Base-by-base conservation (phyloP, 1,140 invertebrate species). In the Prorops nasuta region DNA sequence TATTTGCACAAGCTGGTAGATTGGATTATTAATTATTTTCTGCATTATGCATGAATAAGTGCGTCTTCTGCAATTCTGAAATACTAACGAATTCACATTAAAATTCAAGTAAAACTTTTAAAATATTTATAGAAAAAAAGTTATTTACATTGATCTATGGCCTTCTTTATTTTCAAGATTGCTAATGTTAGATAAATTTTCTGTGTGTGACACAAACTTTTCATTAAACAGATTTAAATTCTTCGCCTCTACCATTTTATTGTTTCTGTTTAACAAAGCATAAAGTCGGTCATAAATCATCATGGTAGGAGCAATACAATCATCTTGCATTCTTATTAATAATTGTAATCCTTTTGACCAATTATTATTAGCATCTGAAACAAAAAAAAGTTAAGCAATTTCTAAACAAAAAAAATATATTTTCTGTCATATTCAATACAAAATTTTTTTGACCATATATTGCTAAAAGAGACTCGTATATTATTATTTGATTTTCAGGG, bases 321-420 rank as follows among this genome's bases (percentile, higher is more conserved):
- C 89, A 70, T 93, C 90, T 74, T 93, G 90, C 74, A 92, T 84
- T 63, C 86, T 73, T 0, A 85, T 88, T 87, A 88, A 90, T 6
- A 93, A 69, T 6, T 83, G 82, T 8, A 90, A 58, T 1, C 88
- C 88, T 70, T 89, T 89, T 16, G 90, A 81, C 1, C 81, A 77
- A 51, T 91, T 80, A 28, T 86, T 79, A 1, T 81, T 78, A 61
- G 84, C 83, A 69, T 2, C 58, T 56, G 28, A 22, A 20, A 16
- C 54, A 47, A 43, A 53, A 21, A 14, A 43, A 32, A 17, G 45
- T 35, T 15, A 51, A 19, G n/a, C 44, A 2, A 28, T 22, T 37
- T 14, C 9, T 44, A 21, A 28, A 34, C 14, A 14, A n/a, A 24
- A 8, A 37, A 37, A n/a, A n/a, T n/a, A n/a, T n/a, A n/a, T n/a